These are phyloP conservation scores for Poeciliopsis paucimaculata DNA, from an alignment of 2,797 vertebrate genomes.

Conservation along the genomic window DNA sequence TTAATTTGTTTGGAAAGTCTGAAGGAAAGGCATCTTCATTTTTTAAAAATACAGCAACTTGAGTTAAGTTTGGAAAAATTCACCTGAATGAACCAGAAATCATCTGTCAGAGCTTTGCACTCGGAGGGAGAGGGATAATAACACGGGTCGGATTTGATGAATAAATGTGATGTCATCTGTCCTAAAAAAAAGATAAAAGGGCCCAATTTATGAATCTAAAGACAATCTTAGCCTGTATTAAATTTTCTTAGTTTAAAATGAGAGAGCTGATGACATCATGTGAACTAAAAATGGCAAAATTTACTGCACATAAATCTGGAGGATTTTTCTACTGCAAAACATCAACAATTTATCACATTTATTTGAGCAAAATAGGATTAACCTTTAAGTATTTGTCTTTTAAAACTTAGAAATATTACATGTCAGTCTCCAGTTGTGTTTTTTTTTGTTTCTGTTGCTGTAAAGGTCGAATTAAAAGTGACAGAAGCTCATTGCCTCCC, in stretches of 20 bases:
- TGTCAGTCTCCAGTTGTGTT: not conserved
- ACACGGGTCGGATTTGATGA: not conserved
- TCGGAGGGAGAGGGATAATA: not conserved
- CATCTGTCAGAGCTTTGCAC: not conserved
- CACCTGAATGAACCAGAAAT: not conserved
- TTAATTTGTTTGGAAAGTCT: not conserved
- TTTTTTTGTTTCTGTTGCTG: not conserved
- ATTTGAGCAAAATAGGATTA: not conserved
- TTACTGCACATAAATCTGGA: not conserved
- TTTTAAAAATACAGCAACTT: not conserved
- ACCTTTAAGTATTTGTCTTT: not conserved
- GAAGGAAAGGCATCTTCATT: not conserved
- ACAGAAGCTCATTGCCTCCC: constrained; percentile 33
- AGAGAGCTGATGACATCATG: not conserved
- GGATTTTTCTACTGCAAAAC: not conserved
- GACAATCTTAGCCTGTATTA: not conserved
- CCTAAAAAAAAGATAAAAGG: not conserved
- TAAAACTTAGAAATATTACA: not conserved
- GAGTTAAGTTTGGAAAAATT: not conserved
- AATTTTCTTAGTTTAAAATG: not conserved
- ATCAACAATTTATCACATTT: not conserved
- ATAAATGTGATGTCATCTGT: not conserved
- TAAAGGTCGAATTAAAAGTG: constrained; percentile 44
- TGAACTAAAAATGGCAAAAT: not conserved
- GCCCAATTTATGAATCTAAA: not conserved